phyloP scores from a whole-genome alignment of 2,113 vertebrate genomes.

The Anolis sagrei region DNA sequence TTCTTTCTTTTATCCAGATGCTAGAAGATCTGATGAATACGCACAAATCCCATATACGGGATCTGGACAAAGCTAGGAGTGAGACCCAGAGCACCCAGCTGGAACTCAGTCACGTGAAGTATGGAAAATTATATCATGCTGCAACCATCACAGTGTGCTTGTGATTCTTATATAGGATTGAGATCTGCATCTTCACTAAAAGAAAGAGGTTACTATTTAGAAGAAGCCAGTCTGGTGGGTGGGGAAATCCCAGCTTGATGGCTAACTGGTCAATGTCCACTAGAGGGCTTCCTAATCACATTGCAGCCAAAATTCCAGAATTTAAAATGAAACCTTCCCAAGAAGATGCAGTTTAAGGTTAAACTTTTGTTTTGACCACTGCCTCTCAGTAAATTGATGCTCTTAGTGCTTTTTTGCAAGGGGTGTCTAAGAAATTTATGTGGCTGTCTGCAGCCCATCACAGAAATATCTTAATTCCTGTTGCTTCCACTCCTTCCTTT shows the following conservation, averaged over 20 bases:
- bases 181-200: slow-evolving; percentile 37
- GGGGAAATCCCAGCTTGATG: neutral
- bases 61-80: slow-evolving; percentile 70
- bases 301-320: neutral
- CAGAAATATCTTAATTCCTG: slow-evolving; percentile 7
- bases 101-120: slow-evolving; percentile 65
- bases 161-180: neutral
- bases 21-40: slow-evolving; percentile 77
- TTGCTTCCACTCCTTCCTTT: neutral
- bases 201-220: neutral
- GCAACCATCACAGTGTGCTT: neutral
- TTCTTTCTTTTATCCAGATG: slow-evolving; percentile 59
- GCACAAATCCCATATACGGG: slow-evolving; percentile 71
- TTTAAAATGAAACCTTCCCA: neutral
- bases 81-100: slow-evolving; percentile 68
- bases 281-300: neutral
- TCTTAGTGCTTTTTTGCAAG: neutral
- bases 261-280: neutral
- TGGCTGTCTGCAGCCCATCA: neutral
- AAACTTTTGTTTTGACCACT: neutral
- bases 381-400: neutral
- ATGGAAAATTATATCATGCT: neutral
- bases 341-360: neutral
- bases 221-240: neutral
- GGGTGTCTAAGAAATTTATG: neutral